A percentile compares a stretch with the other conserved stretches of the same genome.
Evolutionary conservation across 2,888 invertebrate genomes (phyloP).

Genomic region (Dioctria rufipes): DNA sequence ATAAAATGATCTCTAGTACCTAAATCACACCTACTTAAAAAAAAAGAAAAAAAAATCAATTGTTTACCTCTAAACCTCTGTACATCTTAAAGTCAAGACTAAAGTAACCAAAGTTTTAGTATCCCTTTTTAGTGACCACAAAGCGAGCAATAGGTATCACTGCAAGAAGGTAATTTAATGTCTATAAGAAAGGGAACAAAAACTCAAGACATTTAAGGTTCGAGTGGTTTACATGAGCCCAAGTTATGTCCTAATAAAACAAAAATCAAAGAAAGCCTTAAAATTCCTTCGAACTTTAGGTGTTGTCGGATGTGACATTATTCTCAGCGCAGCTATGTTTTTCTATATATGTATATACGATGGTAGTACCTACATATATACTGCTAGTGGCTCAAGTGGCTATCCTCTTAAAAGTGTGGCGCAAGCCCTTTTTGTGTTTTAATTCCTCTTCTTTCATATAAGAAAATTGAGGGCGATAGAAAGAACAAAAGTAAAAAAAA

Average conservation of each 20-base stretch:
- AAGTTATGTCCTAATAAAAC: constrained; percentile 49
- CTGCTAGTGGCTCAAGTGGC: too few species aligned
- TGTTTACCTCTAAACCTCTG: background rate
- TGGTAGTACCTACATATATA: too few species aligned
- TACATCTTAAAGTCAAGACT: background rate
- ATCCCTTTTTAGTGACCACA: background rate
- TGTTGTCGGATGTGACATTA: constrained; percentile 45
- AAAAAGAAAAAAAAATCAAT: too few species aligned
- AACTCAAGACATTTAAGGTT: constrained; percentile 43
- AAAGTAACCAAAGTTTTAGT: constrained; percentile 10
- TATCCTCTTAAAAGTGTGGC: constrained; percentile 28
- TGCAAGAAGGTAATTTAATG: constrained; percentile 30
- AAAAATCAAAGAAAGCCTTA: constrained; percentile 41
- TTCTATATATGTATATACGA: too few species aligned
- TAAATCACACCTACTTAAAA: too few species aligned
- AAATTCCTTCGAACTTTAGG: constrained; percentile 31
- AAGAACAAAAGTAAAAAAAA: background rate
- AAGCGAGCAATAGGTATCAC: background rate
- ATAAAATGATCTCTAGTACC: too few species aligned
- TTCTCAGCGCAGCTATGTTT: background rate
- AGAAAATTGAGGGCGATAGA: constrained; percentile 41
- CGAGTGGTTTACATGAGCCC: constrained; percentile 45
- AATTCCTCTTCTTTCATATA: constrained; percentile 16
- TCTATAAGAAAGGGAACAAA: constrained; percentile 5
- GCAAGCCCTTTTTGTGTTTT: constrained; percentile 50